A percentile compares a stretch with the other conserved stretches of the same genome.
phyloP scores from a whole-genome alignment of 1,140 invertebrate species.

The Lepidurus packardi region DNA sequence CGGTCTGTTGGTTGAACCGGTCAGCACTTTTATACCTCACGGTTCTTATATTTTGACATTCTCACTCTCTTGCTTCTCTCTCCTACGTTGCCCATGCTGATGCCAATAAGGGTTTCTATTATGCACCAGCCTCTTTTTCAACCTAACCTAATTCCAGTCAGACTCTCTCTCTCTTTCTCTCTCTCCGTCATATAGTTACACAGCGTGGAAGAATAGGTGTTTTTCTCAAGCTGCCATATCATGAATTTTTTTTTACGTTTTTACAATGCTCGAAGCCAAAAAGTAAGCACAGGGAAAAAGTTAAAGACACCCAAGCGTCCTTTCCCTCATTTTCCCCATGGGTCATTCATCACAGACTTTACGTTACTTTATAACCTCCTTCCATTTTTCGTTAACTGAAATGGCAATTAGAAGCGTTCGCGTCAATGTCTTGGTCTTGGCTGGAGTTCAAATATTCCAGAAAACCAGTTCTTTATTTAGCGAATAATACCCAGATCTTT shows the following conservation, averaged over 20 bases:
- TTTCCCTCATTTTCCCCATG: too few relatives aligned
- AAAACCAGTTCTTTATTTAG: background rate
- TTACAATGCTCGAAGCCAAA: background rate
- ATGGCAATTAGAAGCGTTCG: too few relatives aligned
- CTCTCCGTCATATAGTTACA: background rate
- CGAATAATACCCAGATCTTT: slow-evolving; percentile 30
- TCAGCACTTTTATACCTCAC: background rate
- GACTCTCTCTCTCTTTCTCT: background rate
- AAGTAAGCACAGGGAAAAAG: too few relatives aligned
- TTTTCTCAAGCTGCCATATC: background rate
- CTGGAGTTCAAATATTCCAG: too few relatives aligned
- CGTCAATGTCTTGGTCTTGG: too few relatives aligned
- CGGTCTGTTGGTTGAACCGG: slow-evolving; percentile 1
- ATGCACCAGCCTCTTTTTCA: slow-evolving; percentile 5
- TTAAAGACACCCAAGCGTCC: too few relatives aligned
- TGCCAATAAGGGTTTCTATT: background rate
- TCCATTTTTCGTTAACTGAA: background rate
- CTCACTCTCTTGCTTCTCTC: slow-evolving; percentile 1
- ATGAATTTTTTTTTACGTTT: background rate
- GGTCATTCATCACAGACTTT: background rate
- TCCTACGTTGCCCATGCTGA: background rate
- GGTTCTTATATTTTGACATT: background rate
- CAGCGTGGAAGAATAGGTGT: background rate
- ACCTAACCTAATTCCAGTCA: background rate
- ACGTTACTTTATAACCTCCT: background rate